Evolutionary conservation across 2,888 invertebrate species (phyloP), one percentile per base, ranked within the genome.

Genomic region (Biston betularia): DNA sequence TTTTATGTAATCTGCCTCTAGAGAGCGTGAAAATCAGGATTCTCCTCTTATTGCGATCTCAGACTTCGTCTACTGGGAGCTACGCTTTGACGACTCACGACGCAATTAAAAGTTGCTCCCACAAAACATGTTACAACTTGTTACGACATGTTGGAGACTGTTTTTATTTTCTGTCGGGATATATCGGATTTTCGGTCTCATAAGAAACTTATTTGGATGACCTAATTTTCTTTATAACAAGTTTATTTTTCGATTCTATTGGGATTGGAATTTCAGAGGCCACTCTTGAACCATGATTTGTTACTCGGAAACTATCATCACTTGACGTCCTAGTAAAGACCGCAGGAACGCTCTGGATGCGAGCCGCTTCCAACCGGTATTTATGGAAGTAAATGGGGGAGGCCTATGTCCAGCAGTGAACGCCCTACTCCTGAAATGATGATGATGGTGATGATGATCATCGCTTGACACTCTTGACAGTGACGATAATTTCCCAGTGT

Each of bases 91-190:
- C 71, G 65, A 66, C 48, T 60, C 54, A 68, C 68, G 64, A 75
- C 65, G 76, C 78, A 81, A 81, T 81, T 81, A 81, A 81, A 81
- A 81, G 68, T 81, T 81, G 65, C 62, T 45, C 75, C 40, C 57
- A 66, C 57, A 59, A 71, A 59, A 62, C 66, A 55, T 71, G 60
- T 66, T 68, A 65, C 63, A 68, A 71, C 61, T 73, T 65, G 50
- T 69, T 70, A 74, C 74, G 69, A 70, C 70, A 68, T 68, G 55
- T 63, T 14, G 34, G 67, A 34, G 67, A 54, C 59, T 58, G 63
- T 59, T 68, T 68, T 63, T 63, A 60, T 68, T 63, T 67, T 58
- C 48, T 57, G 42, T 48, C 54, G 12, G 56, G 46, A 42, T 58
- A 44, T 67, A 63, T 63, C 42, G 63, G 48, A 54, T 63, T 53